Conservation (phyloP, 2,888 invertebrate species). For the Nebria salina region DNA sequence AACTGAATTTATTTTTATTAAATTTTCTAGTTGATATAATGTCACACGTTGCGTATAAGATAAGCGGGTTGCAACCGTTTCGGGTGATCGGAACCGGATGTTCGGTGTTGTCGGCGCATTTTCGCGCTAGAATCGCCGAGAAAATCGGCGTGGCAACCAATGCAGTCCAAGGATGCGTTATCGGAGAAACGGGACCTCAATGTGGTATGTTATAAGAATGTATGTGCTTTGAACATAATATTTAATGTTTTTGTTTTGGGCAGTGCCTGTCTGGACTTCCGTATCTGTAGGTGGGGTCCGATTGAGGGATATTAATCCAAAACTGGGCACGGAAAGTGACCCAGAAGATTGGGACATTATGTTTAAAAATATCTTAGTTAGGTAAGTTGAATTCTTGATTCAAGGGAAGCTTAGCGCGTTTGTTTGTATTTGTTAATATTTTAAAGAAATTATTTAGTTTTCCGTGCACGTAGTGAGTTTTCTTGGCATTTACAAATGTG, state of each 20-base stretch:
- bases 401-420: neutral
- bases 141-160: conserved; percentile 67
- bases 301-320: conserved; percentile 66
- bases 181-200: conserved; percentile 74
- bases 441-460: neutral
- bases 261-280: conserved; percentile 72
- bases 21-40: conserved; percentile 67
- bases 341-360: conserved; percentile 80
- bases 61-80: conserved; percentile 70
- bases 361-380: conserved; percentile 13
- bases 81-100: conserved; percentile 72
- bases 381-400: neutral
- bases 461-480: neutral
- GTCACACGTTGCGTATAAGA: conserved; percentile 73
- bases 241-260: too few relatives aligned
- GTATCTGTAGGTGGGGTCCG: conserved; percentile 71
- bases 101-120: conserved; percentile 70
- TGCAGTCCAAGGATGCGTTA: conserved; percentile 69
- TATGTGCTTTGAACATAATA: neutral
- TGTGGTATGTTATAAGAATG: conserved; percentile 63
- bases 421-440: neutral
- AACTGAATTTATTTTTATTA: conserved; percentile 34
- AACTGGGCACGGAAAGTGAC: conserved; percentile 66
- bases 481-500: conserved; percentile 12
- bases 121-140: conserved; percentile 68